Evolutionary conservation across 1,140 invertebrate species (phyloP).

Genomic region (Littorina saxatilis): DNA sequence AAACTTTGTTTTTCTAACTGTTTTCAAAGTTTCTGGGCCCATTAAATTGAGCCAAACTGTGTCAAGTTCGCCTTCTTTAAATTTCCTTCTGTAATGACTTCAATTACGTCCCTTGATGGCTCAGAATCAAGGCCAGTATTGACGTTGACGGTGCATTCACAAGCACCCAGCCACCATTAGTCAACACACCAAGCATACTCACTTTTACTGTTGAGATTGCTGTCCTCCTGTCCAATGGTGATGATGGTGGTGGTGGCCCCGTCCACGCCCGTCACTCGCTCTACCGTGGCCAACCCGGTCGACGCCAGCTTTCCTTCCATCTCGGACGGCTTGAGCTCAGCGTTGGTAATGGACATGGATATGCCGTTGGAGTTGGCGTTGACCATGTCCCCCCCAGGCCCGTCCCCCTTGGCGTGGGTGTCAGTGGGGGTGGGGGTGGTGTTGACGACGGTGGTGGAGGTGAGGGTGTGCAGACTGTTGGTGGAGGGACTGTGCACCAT

Average conservation of each 20-base stretch:
- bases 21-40: too few species aligned
- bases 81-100: too few species aligned
- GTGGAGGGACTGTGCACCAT: conserved; percentile 41
- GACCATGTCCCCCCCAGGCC: conserved; percentile 11
- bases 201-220: conserved; percentile 44
- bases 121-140: too few species aligned
- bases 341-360: not conserved
- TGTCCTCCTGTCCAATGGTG: conserved; percentile 44
- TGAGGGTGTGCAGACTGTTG: conserved; percentile 40
- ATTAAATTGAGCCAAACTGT: too few species aligned
- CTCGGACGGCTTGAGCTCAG: not conserved
- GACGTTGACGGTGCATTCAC: too few species aligned
- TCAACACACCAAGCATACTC: not conserved
- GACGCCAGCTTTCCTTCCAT: not conserved
- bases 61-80: too few species aligned
- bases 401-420: conserved; percentile 34
- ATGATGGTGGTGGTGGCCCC: conserved; percentile 28
- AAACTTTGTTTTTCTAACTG: too few species aligned
- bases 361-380: conserved; percentile 24
- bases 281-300: not conserved
- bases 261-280: conserved; percentile 17
- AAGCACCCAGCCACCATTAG: too few species aligned
- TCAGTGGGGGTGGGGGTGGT: conserved; percentile 35
- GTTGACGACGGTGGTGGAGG: conserved; percentile 4
- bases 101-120: too few species aligned